A percentile compares a stretch with the other conserved stretches of the same genome.
These are phyloP conservation scores for Burhinus oedicnemus DNA, from an alignment of 2,113 vertebrate species.

Conservation along the genomic window DNA sequence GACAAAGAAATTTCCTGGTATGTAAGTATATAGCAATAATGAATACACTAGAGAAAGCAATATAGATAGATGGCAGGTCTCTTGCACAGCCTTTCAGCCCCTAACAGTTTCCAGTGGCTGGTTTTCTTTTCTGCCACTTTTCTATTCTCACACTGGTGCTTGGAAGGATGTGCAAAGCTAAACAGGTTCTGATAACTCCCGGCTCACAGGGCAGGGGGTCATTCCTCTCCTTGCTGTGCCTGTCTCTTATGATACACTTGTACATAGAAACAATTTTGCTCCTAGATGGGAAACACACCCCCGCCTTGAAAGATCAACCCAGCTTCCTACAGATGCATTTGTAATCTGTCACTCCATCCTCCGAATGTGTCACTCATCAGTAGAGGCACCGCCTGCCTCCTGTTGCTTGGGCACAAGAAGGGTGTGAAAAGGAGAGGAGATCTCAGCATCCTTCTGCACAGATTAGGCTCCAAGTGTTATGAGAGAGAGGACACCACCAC, in stretches of 20 bases:
- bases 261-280: background rate
- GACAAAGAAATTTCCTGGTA: background rate
- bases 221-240: background rate
- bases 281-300: background rate
- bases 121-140: background rate
- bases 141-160: too few relatives aligned
- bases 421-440: background rate
- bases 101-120: background rate
- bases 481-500: accelerated
- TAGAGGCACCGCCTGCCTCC: background rate
- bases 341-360: background rate
- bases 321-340: background rate
- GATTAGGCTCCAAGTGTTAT: background rate
- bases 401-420: background rate
- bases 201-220: background rate
- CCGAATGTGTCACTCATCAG: background rate
- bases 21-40: accelerated
- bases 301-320: background rate
- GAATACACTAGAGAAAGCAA: background rate
- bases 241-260: background rate
- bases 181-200: background rate
- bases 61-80: background rate
- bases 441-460: background rate
- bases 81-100: background rate
- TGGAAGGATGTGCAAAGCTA: background rate